Conservation (phyloP, 2,888 invertebrate species). For the Cecidostiba fungosa region DNA sequence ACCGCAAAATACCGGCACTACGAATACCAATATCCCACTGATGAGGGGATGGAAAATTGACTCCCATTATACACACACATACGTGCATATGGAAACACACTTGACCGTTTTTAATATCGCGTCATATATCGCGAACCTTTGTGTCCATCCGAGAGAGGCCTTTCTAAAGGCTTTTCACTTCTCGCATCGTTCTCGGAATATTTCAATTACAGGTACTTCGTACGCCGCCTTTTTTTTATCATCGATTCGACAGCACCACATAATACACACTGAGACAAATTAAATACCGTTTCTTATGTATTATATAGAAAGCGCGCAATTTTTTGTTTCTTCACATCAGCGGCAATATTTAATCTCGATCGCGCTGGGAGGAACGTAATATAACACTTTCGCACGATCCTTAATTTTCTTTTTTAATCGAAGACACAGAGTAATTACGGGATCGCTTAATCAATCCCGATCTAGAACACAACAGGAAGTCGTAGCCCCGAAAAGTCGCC, state of each 20-base stretch:
- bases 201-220: neutral
- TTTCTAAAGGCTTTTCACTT: neutral
- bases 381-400: constrained; percentile 2
- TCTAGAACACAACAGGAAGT: neutral
- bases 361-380: neutral
- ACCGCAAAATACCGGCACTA: constrained; percentile 25
- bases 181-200: neutral
- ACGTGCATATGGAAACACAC: constrained; percentile 18
- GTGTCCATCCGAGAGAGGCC: neutral
- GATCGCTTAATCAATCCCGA: constrained; percentile 24
- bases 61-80: neutral
- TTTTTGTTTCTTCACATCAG: neutral
- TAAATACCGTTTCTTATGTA: neutral
- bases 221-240: neutral
- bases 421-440: neutral
- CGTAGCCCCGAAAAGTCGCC: neutral
- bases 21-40: constrained; percentile 38
- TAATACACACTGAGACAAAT: neutral
- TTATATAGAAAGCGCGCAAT: constrained; percentile 1
- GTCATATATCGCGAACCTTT: neutral
- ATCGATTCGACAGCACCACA: neutral
- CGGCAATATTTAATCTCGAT: neutral
- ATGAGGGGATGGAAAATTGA: constrained; percentile 25
- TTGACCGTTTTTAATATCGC: constrained; percentile 34
- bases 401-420: constrained; percentile 17